Conservation (phyloP, 1,140 invertebrate genomes). For the Saccostrea glomerata region DNA sequence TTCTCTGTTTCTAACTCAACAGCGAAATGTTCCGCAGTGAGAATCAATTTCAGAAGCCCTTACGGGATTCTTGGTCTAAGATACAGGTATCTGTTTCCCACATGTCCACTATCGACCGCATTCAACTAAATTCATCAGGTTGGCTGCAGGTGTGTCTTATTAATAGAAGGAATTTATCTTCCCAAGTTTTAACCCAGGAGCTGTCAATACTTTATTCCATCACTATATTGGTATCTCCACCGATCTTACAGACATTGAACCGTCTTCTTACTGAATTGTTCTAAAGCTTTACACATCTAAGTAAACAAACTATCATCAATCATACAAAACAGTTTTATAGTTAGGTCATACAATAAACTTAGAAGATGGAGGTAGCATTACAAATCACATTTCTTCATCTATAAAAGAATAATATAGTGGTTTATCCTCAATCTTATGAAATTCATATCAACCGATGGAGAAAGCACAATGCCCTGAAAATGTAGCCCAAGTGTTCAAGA, state of each 20-base stretch:
- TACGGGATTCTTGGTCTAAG: background rate
- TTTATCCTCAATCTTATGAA: slow-evolving; percentile 5
- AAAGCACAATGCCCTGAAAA: slow-evolving; percentile 9
- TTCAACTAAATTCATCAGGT: slow-evolving; percentile 16
- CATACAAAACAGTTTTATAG: slow-evolving; percentile 11
- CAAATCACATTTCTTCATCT: slow-evolving; percentile 3
- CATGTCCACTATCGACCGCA: slow-evolving; percentile 27
- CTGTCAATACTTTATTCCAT: slow-evolving; percentile 26
- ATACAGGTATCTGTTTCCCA: slow-evolving; percentile 16
- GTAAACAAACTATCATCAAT: slow-evolving; percentile 17
- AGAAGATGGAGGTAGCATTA: slow-evolving; percentile 12
- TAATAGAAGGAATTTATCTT: slow-evolving; percentile 37
- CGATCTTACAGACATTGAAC: slow-evolving; percentile 7
- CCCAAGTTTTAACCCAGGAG: background rate
- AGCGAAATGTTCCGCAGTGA: slow-evolving; percentile 10
- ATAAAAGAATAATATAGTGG: slow-evolving; percentile 14
- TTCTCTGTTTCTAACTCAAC: slow-evolving; percentile 40
- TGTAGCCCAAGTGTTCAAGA: background rate
- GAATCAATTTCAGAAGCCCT: slow-evolving; percentile 39
- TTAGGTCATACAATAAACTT: background rate
- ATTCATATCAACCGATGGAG: slow-evolving; percentile 21
- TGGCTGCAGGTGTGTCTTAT: slow-evolving; percentile 29
- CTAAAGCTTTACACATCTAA: background rate
- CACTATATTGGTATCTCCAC: background rate
- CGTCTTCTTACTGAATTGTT: background rate